phyloP scores from a whole-genome alignment of 2,797 vertebrate species.

The Myotis vivesi region DNA sequence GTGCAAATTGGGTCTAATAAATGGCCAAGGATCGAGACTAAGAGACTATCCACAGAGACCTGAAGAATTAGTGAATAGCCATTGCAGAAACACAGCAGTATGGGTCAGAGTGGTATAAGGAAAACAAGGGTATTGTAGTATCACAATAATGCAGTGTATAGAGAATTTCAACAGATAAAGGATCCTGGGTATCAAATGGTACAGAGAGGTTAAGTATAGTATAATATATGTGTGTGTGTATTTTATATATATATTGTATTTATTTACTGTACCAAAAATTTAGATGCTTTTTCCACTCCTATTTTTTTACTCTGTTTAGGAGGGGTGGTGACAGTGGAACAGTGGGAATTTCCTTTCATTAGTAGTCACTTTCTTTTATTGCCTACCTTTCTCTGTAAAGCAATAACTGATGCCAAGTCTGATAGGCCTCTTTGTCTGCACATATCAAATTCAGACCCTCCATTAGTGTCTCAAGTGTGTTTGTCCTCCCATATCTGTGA shows the following conservation, averaged over 20 bases:
- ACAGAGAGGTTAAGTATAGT: background rate
- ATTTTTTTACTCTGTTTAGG: background rate
- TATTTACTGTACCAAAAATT: background rate
- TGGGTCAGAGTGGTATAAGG: background rate
- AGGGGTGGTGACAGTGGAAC: background rate
- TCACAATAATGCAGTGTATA: background rate
- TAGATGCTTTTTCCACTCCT: background rate
- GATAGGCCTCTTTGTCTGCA: slow-evolving; percentile 62
- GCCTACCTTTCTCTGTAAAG: slow-evolving; percentile 26
- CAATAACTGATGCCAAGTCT: slow-evolving; percentile 26
- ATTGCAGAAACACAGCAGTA: background rate
- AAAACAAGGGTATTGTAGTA: background rate
- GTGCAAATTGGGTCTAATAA: background rate
- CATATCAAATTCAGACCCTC: slow-evolving; percentile 52
- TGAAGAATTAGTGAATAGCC: background rate
- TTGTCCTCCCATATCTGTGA: slow-evolving; percentile 60
- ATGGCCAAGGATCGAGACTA: background rate
- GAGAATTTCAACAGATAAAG: background rate
- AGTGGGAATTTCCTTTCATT: slow-evolving; percentile 1
- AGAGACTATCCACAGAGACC: background rate
- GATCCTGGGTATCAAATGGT: background rate
- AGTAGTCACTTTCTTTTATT: background rate
- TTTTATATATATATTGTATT: background rate
- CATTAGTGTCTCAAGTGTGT: slow-evolving; percentile 59
- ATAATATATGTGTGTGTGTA: no score